Base-by-base conservation (phyloP, 37 sponge, comb jelly and placozoan genomes). In the Aphrocallistes beatrix region DNA sequence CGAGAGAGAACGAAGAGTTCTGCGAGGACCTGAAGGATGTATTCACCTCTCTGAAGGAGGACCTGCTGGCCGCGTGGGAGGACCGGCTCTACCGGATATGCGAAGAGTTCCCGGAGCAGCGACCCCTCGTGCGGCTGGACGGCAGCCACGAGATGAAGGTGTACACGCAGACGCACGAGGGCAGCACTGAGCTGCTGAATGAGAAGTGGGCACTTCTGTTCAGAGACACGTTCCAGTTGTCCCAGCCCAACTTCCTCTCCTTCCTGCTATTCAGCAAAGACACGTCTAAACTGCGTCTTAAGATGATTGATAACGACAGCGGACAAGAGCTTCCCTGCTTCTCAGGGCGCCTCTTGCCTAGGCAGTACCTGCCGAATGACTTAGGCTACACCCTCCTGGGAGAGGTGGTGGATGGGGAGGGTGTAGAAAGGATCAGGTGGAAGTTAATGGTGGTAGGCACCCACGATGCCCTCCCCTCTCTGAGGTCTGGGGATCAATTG, bases 221-320 rank as follows among this genome's bases (percentile, higher is more conserved):
- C 37, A 93, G 85, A 42, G 81, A 84, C 40, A 84, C 81, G 32
- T 84, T 84, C 48, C 48, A 51, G 38, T 16, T 84, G 85, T 21
- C 19, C 25, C 38, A 84, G 38, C 85, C 40, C 3, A 49, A 36
- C 23, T 38, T 84, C 38, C 85, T 84, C 84, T 36, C 85, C 48
- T 21, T 50, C 86, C 51, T 84, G 38, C 49, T 10, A 9, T 51
- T 90, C 50, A 50, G 51, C 38, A 48, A 85, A 28, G 84, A 90
- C 0, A 8, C 90, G 50, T 0, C 45, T 28, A 81, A 87, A 21
- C 75, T 75, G 40, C 87, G 82, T n/a, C 85, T 96, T 9, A 82
- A 93, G 51, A 89, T 94, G 30, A 81, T 96, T 0, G 85, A 96
- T 88, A 96, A 96, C 38, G 97, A 96, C 88, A 90, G 81, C 6